Evolutionary conservation across 2,113 vertebrate genomes (phyloP).

Genomic region (Odocoileus virginianus): DNA sequence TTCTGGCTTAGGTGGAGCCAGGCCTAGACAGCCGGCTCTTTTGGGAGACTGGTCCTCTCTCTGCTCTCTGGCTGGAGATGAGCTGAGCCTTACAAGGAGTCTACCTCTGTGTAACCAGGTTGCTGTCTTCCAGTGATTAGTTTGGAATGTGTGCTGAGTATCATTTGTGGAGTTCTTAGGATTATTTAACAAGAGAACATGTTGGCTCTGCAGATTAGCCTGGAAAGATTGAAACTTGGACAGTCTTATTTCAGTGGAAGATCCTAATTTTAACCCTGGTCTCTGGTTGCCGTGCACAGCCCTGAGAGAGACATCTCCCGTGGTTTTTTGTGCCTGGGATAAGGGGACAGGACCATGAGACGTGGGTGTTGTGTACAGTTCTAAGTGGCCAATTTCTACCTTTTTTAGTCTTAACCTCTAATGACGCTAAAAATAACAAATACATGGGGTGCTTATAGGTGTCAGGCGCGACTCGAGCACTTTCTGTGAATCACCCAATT

Average conservation of each 20-base stretch:
- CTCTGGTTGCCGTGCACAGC: not conserved
- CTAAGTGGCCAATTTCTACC: not conserved
- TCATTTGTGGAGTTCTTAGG: not conserved
- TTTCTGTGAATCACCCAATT: not conserved
- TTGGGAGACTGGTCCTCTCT: not conserved
- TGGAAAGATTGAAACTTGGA: not conserved
- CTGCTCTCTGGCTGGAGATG: not conserved
- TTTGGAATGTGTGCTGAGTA: not conserved
- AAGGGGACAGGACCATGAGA: not conserved
- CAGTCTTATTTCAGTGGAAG: not conserved
- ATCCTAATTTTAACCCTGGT: not conserved
- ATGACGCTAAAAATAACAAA: not conserved
- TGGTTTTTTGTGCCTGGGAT: not conserved
- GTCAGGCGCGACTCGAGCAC: not conserved
- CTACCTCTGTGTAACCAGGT: not conserved
- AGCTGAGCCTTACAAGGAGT: not conserved
- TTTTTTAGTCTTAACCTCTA: not conserved
- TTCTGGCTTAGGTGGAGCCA: not conserved
- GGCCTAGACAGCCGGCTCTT: not conserved
- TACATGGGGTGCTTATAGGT: not conserved
- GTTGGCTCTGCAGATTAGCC: not conserved
- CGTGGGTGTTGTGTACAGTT: not conserved
- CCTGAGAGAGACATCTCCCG: not conserved
- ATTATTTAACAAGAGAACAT: not conserved
- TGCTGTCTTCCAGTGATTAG: constrained; percentile 22